Evolutionary conservation across 2,113 vertebrate species (phyloP).

Genomic region (Myotis yumanensis): DNA sequence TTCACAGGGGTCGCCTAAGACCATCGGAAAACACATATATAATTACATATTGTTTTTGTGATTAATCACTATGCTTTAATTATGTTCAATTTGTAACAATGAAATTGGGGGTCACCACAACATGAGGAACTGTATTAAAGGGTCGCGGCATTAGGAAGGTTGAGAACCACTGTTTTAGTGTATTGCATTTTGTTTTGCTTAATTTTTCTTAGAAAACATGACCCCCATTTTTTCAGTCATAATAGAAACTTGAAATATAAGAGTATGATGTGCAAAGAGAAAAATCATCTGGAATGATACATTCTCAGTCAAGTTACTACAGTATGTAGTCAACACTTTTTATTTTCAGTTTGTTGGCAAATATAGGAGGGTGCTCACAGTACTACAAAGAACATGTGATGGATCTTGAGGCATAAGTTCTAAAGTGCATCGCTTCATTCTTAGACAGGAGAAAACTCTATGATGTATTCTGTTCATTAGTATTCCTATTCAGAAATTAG

Average conservation of each 20-base stretch:
- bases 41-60: too few relatives aligned
- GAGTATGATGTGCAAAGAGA: not conserved
- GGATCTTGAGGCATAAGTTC: not conserved
- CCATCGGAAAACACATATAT: too few relatives aligned
- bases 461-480: not conserved
- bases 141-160: too few relatives aligned
- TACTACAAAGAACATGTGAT: not conserved
- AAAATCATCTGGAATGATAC: not conserved
- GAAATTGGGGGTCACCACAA: too few relatives aligned
- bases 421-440: not conserved
- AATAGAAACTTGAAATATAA: constrained; percentile 1
- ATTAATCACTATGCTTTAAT: too few relatives aligned
- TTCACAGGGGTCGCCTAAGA: too few relatives aligned
- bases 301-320: not conserved
- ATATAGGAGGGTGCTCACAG: not conserved
- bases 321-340: not conserved
- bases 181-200: constrained; percentile 33
- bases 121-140: too few relatives aligned
- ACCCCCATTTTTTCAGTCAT: not conserved
- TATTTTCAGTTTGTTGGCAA: constrained; percentile 1
- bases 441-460: not conserved
- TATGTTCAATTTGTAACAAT: too few relatives aligned
- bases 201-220: not conserved
- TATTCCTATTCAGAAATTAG: not conserved
- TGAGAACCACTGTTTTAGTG: not conserved